phyloP scores from a whole-genome alignment of 2,888 invertebrate species.

The Pardosa pseudoannulata region DNA sequence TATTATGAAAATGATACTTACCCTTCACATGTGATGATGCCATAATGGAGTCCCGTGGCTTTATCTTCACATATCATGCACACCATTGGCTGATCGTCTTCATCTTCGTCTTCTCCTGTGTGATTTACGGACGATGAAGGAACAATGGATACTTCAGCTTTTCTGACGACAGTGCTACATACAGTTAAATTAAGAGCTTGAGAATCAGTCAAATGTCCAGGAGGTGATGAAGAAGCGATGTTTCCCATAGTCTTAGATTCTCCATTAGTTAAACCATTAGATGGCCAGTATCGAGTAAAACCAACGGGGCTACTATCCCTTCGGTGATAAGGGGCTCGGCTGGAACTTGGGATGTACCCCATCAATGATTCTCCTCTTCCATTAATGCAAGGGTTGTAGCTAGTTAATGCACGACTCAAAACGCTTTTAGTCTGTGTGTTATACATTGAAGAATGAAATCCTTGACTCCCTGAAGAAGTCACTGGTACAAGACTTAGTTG shows the following conservation, averaged over 20 bases:
- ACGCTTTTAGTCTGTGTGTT: slow-evolving; percentile 34
- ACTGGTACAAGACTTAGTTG: background rate
- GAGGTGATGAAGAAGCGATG: slow-evolving; percentile 32
- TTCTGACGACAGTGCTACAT: slow-evolving; percentile 14
- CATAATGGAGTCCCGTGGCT: slow-evolving; percentile 98
- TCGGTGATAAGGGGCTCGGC: slow-evolving; percentile 28
- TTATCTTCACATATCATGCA: slow-evolving; percentile 99
- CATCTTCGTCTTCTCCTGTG: slow-evolving; percentile 45
- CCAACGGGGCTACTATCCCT: slow-evolving; percentile 48
- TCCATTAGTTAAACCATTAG: slow-evolving; percentile 29
- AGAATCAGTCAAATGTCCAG: slow-evolving; percentile 54
- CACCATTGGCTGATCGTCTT: slow-evolving; percentile 82
- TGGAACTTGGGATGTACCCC: slow-evolving; percentile 38
- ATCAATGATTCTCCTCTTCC: slow-evolving; percentile 36
- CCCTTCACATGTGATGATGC: slow-evolving; percentile 99
- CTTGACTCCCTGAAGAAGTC: background rate
- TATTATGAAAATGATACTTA: slow-evolving; percentile 78
- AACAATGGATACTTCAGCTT: slow-evolving; percentile 9
- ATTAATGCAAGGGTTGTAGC: slow-evolving; percentile 33
- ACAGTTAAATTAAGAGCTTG: slow-evolving; percentile 69
- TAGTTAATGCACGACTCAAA: slow-evolving; percentile 13
- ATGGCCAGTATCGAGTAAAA: slow-evolving; percentile 49
- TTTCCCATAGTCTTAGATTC: slow-evolving; percentile 26
- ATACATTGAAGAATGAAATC: slow-evolving; percentile 14
- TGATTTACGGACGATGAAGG: slow-evolving; percentile 42